These are phyloP conservation scores for Rhadina sibilatrix DNA, from an alignment of 2,113 vertebrate genomes.

Conservation along the genomic window DNA sequence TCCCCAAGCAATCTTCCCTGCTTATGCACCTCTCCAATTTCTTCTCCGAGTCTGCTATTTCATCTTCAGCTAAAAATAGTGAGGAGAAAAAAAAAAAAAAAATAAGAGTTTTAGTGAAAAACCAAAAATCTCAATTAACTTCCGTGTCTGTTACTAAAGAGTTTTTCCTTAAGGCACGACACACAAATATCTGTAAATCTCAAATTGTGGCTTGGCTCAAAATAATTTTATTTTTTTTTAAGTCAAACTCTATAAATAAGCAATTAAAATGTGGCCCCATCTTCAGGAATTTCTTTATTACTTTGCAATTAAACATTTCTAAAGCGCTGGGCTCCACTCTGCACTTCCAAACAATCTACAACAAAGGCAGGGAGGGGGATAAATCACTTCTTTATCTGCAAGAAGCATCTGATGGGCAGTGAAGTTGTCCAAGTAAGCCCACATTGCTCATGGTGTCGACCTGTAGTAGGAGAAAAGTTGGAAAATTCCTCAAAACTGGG, in stretches of 20 bases:
- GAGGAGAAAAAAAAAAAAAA: neutral
- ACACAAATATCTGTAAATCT: conserved; percentile 1
- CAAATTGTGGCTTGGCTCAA: neutral
- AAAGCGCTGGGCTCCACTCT: neutral
- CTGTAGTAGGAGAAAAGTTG: neutral
- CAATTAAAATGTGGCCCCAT: neutral
- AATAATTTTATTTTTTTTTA: too few species aligned
- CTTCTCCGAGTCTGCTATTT: neutral
- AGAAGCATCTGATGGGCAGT: neutral
- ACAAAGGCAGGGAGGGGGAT: neutral
- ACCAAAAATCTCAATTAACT: neutral
- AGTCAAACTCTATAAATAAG: neutral
- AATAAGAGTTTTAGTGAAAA: neutral
- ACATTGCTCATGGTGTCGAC: neutral
- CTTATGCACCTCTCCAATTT: neutral
- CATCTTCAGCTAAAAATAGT: neutral
- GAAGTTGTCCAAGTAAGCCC: neutral
- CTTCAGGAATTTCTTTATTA: neutral
- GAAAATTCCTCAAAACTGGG: neutral
- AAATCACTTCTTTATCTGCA: neutral
- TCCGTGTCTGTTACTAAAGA: neutral
- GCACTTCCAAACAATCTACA: neutral
- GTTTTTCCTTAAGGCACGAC: neutral
- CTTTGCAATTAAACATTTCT: neutral
- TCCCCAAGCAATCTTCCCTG: neutral